Percentiles rank a stretch among this genome's conserved stretches.
Evolutionary conservation across 92 coral and sea anemone species (phyloP).

Genomic region (Phymanthus crucifer): DNA sequence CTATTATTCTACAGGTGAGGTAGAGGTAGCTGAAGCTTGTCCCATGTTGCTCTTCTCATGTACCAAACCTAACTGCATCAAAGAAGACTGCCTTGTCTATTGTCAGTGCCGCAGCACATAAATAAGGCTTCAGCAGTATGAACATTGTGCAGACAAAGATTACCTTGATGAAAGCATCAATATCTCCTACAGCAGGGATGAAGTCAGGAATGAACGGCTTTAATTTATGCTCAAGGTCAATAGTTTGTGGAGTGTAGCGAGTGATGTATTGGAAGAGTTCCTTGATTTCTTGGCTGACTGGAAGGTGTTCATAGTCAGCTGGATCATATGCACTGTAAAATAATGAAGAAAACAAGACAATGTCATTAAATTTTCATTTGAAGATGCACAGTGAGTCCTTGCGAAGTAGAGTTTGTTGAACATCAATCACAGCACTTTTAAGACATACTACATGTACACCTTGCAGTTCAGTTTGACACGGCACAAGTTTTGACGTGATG

Average conservation of each 20-base stretch:
- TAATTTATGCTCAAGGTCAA: slow-evolving; percentile 90
- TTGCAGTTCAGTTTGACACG: too few relatives aligned
- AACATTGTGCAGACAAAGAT: not conserved
- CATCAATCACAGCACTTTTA: too few relatives aligned
- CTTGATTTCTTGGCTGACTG: slow-evolving; percentile 94
- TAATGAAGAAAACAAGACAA: not conserved
- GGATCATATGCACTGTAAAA: slow-evolving; percentile 89
- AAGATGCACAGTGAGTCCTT: too few relatives aligned
- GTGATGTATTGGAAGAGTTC: slow-evolving; percentile 96
- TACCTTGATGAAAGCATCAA: slow-evolving; percentile 98
- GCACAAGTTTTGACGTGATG: too few relatives aligned
- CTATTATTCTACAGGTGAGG: too few relatives aligned
- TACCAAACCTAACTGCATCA: too few relatives aligned
- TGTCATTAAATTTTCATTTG: too few relatives aligned
- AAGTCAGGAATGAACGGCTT: slow-evolving; percentile 98
- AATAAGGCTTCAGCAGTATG: not conserved
- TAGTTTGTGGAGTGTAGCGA: slow-evolving; percentile 92
- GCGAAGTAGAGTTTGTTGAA: too few relatives aligned
- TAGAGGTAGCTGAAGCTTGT: too few relatives aligned
- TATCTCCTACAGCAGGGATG: slow-evolving; percentile 97
- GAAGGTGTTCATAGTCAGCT: slow-evolving; percentile 95
- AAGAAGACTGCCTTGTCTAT: not conserved
- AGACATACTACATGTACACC: not conserved
- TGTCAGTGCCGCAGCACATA: not conserved
- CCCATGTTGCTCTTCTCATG: too few relatives aligned